These are phyloP conservation scores for Caiman crocodilus DNA, from an alignment of 2,797 vertebrate species.

Conservation along the genomic window DNA sequence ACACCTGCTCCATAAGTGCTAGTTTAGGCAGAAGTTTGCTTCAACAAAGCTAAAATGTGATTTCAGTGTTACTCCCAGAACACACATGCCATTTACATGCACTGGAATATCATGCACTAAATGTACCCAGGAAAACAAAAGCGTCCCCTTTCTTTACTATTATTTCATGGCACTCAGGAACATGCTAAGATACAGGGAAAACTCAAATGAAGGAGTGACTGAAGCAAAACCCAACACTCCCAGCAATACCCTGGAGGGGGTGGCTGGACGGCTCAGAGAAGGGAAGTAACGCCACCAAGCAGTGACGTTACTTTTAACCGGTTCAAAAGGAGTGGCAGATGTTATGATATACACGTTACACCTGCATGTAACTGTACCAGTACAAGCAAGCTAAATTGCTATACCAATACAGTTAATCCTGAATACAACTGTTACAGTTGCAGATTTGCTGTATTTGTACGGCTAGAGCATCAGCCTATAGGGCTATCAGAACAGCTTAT, in stretches of 20 bases:
- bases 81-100: background rate
- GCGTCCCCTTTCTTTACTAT: background rate
- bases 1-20: fast-evolving
- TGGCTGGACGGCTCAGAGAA: background rate
- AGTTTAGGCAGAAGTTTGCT: background rate
- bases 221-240: background rate
- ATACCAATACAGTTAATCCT: no score
- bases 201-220: background rate
- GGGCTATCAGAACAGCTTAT: no score
- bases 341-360: no score
- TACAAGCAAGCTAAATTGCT: no score
- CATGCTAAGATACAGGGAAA: background rate
- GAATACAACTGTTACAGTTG: no score
- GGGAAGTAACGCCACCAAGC: background rate
- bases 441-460: no score
- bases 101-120: background rate
- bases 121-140: background rate
- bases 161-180: background rate
- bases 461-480: no score
- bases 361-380: no score
- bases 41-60: background rate
- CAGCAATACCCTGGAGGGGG: background rate
- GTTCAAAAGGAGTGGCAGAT: no score
- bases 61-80: background rate
- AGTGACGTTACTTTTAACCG: no score